A percentile compares a stretch with the other conserved stretches of the same genome.
phyloP scores from a whole-genome alignment of 64 coral and sea anemone genomes.

The Exaiptasia diaphana region DNA sequence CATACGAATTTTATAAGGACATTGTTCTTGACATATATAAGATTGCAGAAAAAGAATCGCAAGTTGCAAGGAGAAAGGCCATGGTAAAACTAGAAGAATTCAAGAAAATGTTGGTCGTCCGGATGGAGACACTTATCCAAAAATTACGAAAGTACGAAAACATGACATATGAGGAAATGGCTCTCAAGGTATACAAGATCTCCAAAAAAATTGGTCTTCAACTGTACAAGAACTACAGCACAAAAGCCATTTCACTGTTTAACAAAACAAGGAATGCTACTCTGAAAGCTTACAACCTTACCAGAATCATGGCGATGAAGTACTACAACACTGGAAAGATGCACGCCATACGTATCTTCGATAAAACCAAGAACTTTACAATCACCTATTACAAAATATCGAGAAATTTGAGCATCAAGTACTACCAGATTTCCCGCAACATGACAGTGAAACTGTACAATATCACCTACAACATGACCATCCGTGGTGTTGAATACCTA shows the following conservation, averaged over 20 bases:
- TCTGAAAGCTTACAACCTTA: slow-evolving; percentile 22
- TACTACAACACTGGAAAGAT: slow-evolving; percentile 55
- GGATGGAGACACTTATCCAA: slow-evolving; percentile 23
- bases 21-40: slow-evolving; percentile 35
- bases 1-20: slow-evolving; percentile 69
- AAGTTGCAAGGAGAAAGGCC: slow-evolving; percentile 21
- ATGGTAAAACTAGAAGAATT: not conserved
- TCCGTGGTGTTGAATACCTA: slow-evolving; percentile 47
- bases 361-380: slow-evolving; percentile 19
- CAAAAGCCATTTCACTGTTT: slow-evolving; percentile 45
- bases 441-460: slow-evolving; percentile 49
- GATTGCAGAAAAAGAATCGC: not conserved
- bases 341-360: slow-evolving; percentile 33
- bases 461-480: slow-evolving; percentile 53
- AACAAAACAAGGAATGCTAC: slow-evolving; percentile 60
- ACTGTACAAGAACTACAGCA: slow-evolving; percentile 71
- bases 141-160: slow-evolving; percentile 70
- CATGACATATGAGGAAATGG: slow-evolving; percentile 77
- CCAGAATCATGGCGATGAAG: slow-evolving; percentile 43
- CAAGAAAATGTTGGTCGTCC: slow-evolving; percentile 17
- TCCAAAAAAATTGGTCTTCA: slow-evolving; percentile 49
- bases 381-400: slow-evolving; percentile 59
- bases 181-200: slow-evolving; percentile 47
- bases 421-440: slow-evolving; percentile 42
- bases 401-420: slow-evolving; percentile 33